These are phyloP conservation scores for Elaeidobius kamerunicus DNA, from an alignment of 2,888 invertebrate genomes.

Conservation along the genomic window DNA sequence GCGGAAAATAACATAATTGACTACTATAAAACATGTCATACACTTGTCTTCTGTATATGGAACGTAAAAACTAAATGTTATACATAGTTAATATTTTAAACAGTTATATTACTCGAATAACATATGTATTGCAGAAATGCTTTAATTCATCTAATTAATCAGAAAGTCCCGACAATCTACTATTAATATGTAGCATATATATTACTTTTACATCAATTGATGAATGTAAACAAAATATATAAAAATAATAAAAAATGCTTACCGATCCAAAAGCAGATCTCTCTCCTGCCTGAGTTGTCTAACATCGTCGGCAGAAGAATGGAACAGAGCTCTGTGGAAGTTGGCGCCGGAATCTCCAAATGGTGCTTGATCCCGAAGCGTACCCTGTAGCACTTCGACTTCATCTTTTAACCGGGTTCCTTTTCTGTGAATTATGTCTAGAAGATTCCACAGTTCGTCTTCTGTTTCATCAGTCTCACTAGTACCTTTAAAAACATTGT, in stretches of 20 bases:
- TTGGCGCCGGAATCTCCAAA: conserved; percentile 39
- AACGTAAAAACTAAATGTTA: too few species aligned
- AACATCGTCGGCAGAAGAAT: conserved; percentile 55
- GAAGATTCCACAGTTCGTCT: conserved; percentile 77
- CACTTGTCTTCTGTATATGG: too few species aligned
- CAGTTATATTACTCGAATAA: too few species aligned
- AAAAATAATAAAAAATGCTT: conserved; percentile 3
- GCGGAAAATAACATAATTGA: too few species aligned
- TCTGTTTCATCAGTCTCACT: conserved; percentile 56
- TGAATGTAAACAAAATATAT: too few species aligned
- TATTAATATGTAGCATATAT: too few species aligned
- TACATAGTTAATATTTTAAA: too few species aligned
- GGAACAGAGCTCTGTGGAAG: conserved; percentile 45
- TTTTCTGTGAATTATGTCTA: conserved; percentile 83
- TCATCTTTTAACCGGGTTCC: conserved; percentile 61
- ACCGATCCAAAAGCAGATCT: conserved; percentile 64
- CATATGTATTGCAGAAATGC: too few species aligned
- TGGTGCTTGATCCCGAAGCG: conserved; percentile 68
- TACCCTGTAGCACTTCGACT: conserved; percentile 53
- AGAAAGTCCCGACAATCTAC: too few species aligned
- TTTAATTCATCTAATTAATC: too few species aligned
- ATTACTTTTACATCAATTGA: too few species aligned
- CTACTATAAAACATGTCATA: too few species aligned
- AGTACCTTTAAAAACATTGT: conserved; percentile 39
- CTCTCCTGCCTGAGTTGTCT: conserved; percentile 67